Percentiles rank a stretch among this genome's conserved stretches.
Evolutionary conservation across 2,888 invertebrate species (phyloP).

Genomic region (Stenodera caucasica): DNA sequence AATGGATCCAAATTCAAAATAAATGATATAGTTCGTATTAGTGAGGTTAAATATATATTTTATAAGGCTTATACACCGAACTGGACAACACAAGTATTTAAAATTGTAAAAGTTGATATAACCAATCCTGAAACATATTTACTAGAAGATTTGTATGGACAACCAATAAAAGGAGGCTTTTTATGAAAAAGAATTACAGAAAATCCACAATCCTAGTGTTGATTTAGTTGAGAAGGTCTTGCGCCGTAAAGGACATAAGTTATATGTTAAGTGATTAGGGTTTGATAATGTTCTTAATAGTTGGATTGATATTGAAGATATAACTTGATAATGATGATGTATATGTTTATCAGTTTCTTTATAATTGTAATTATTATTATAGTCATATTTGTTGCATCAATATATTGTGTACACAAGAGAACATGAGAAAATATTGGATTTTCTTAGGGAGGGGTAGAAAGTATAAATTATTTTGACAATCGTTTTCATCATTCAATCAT

Average conservation of each 20-base stretch:
- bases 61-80: conserved; percentile 46
- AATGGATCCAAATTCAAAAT: conserved; percentile 31
- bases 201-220: conserved; percentile 32
- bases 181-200: conserved; percentile 39
- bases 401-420: no score
- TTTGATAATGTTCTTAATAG: conserved; percentile 37
- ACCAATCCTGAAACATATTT: conserved; percentile 43
- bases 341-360: no score
- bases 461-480: no score
- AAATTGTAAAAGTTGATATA: conserved; percentile 36
- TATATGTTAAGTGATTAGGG: conserved; percentile 37
- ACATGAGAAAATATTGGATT: no score
- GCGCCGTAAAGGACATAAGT: conserved; percentile 27
- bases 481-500: no score
- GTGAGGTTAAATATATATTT: conserved; percentile 42
- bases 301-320: conserved; percentile 35
- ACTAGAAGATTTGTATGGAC: conserved; percentile 36
- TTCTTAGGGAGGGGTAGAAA: no score
- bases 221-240: conserved; percentile 40
- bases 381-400: no score
- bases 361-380: no score
- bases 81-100: conserved; percentile 48
- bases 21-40: conserved; percentile 44
- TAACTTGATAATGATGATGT: conserved; percentile 4
- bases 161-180: conserved; percentile 40